Evolutionary conservation across 2,888 invertebrate genomes (phyloP).

Genomic region (Dynastes maya): DNA sequence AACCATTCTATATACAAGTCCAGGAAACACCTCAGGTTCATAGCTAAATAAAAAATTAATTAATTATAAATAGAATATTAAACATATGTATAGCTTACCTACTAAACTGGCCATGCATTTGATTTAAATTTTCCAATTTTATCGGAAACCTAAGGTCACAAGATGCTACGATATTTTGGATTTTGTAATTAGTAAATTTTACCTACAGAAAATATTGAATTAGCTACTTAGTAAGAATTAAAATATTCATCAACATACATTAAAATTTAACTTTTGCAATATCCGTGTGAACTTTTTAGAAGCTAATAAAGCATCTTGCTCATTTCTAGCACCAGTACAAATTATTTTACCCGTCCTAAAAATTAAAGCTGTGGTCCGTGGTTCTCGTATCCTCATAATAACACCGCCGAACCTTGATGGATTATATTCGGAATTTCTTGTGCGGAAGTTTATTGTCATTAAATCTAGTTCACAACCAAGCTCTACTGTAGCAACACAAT

Average conservation of each 20-base stretch:
- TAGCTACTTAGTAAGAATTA: neutral
- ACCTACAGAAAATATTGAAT: conserved; percentile 73
- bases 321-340: conserved; percentile 86
- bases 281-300: conserved; percentile 88
- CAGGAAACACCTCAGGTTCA: conserved; percentile 98
- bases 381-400: conserved; percentile 87
- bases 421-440: conserved; percentile 88
- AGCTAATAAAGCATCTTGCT: conserved; percentile 83
- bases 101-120: conserved; percentile 81
- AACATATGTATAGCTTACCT: conserved; percentile 59
- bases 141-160: conserved; percentile 84
- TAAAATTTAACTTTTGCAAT: conserved; percentile 86
- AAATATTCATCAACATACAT: conserved; percentile 71
- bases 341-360: conserved; percentile 89
- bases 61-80: neutral
- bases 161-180: conserved; percentile 85
- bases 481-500: conserved; percentile 87
- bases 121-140: conserved; percentile 81
- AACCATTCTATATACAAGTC: conserved; percentile 98
- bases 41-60: conserved; percentile 75
- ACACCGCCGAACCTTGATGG: conserved; percentile 88
- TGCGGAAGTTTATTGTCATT: conserved; percentile 83
- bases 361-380: conserved; percentile 82
- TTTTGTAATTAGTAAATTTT: conserved; percentile 83
- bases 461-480: conserved; percentile 82